A percentile compares a stretch with the other conserved stretches of the same genome.
These are phyloP conservation scores for Helicorthomorpha holstii DNA, from an alignment of 1,140 invertebrate genomes.

Conservation along the genomic window DNA sequence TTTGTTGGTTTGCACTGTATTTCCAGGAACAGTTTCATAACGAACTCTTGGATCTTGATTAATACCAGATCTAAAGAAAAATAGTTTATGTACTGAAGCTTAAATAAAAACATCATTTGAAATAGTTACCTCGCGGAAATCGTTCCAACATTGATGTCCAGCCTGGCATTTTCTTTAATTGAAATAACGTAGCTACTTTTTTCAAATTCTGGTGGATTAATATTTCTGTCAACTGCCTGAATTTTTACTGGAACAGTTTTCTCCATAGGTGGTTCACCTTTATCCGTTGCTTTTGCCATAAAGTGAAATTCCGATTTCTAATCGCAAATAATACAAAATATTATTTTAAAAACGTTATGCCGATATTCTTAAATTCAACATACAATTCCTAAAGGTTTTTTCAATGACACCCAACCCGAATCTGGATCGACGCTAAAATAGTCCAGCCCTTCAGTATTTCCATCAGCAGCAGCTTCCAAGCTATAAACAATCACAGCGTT, in stretches of 20 bases:
- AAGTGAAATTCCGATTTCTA: constrained; percentile 49
- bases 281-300: constrained; percentile 54
- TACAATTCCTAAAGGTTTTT: constrained; percentile 7
- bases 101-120: background rate
- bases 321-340: too few species aligned
- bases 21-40: constrained; percentile 58
- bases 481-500: constrained; percentile 19
- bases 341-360: too few species aligned
- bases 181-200: constrained; percentile 31
- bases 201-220: constrained; percentile 49
- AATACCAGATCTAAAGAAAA: background rate
- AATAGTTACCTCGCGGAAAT: constrained; percentile 44
- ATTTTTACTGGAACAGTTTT: constrained; percentile 57
- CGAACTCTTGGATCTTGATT: constrained; percentile 34
- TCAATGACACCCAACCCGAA: constrained; percentile 19
- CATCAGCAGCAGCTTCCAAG: constrained; percentile 10
- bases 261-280: constrained; percentile 40
- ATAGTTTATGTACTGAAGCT: background rate
- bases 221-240: constrained; percentile 66
- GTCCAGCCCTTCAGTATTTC: background rate
- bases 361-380: background rate
- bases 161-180: constrained; percentile 52
- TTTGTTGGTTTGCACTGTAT: constrained; percentile 67
- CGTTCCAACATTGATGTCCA: constrained; percentile 44
- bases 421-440: constrained; percentile 21